phyloP scores from a whole-genome alignment of 92 coral and sea anemone species.

The Umimayanthus kanabou region DNA sequence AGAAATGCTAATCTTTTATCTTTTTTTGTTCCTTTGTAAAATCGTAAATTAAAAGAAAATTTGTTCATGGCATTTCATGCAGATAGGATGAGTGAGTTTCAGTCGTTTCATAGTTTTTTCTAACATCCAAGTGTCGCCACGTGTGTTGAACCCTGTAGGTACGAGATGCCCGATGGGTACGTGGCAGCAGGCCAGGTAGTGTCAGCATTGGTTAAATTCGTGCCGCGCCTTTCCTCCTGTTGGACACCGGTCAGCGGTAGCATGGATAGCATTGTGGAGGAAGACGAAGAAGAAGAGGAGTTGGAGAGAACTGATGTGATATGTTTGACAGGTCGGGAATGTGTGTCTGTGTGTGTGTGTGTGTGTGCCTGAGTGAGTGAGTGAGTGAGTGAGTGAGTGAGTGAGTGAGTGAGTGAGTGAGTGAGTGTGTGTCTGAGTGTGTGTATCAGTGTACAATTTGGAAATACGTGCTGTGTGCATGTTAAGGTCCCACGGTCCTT shows the following conservation, averaged over 20 bases:
- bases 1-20: too few species aligned
- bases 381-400: too few species aligned
- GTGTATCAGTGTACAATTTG: too few species aligned
- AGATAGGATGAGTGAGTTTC: background rate
- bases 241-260: slow-evolving; percentile 90
- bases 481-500: too few species aligned
- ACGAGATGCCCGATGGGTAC: slow-evolving; percentile 82
- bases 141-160: slow-evolving; percentile 49
- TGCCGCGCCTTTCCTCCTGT: slow-evolving; percentile 72
- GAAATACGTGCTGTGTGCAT: background rate
- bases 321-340: background rate
- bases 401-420: too few species aligned
- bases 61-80: too few species aligned
- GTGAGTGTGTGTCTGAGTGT: too few species aligned
- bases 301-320: slow-evolving; percentile 43
- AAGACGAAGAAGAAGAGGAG: slow-evolving; percentile 72
- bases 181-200: slow-evolving; percentile 68
- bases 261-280: slow-evolving; percentile 87
- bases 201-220: slow-evolving; percentile 53
- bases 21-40: too few species aligned
- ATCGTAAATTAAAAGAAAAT: too few species aligned
- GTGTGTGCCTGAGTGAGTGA: too few species aligned
- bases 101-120: background rate
- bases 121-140: background rate
- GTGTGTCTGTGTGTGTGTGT: background rate